These are phyloP conservation scores for Caenorhabditis japonica DNA, from an alignment of 2,888 invertebrate genomes.

Conservation along the genomic window DNA sequence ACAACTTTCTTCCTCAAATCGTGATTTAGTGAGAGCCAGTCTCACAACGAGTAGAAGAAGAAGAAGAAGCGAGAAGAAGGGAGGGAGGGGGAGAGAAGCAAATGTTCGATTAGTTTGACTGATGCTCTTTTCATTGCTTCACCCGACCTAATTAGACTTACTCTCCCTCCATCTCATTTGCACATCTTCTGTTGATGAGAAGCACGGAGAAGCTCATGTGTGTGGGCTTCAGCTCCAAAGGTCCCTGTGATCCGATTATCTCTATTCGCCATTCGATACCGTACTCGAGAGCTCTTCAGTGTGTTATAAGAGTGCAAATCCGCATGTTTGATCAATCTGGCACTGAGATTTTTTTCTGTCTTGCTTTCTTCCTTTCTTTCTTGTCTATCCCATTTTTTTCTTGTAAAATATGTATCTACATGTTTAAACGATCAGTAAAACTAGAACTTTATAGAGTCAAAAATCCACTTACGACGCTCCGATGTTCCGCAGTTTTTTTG, in stretches of 20 bases:
- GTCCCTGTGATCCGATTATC: conserved; percentile 41
- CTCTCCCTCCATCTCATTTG: background rate
- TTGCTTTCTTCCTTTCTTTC: background rate
- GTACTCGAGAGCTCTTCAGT: conserved; percentile 11
- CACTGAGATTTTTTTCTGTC: background rate
- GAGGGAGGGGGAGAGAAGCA: conserved; percentile 8
- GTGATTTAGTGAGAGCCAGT: conserved; percentile 46
- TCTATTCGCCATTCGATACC: conserved; percentile 15
- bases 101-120: conserved; percentile 51
- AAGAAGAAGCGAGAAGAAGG: background rate
- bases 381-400: too few relatives aligned
- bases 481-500: too few relatives aligned
- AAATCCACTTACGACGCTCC: too few relatives aligned
- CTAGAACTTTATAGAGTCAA: too few relatives aligned
- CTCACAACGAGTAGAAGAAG: too few relatives aligned
- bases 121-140: conserved; percentile 48
- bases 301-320: conserved; percentile 1
- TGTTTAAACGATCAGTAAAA: too few relatives aligned
- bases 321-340: conserved; percentile 37
- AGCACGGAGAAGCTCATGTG: too few relatives aligned
- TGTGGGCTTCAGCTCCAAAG: conserved; percentile 5
- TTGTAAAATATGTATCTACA: too few relatives aligned
- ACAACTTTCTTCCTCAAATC: conserved; percentile 35
- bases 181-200: background rate
- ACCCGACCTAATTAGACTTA: conserved; percentile 35